Evolutionary conservation across 2,113 vertebrate species (phyloP), one percentile per base, ranked within the genome.

Genomic region (Cinclus mexicanus): DNA sequence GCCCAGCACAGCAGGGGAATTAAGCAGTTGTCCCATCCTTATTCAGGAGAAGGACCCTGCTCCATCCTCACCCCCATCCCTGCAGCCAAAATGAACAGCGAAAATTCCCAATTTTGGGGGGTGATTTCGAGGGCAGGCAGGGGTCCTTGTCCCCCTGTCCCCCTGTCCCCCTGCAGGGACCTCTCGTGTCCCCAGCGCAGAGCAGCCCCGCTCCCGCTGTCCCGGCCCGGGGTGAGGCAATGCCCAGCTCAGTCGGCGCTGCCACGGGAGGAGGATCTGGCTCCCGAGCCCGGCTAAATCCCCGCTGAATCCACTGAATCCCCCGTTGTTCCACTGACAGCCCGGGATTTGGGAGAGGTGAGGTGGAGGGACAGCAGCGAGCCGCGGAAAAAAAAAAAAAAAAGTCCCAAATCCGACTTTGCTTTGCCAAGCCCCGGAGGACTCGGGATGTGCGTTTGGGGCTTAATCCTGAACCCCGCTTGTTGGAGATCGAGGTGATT

Each of bases 81-180:
- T 2, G 49, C 12, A 10, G 55, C 19, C 41, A 6, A 4, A 47
- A 24, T 2, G 0, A 42, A 7, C 0, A 0, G 37, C 12, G 3
- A 8, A 29, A 80, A 80, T 52, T 17, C 50, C 26, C 14, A 6
- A 16, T 52, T 52, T 6, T 37, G 35, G 50, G 50, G 50, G 10
- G 25, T 16, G 50, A 10, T 52, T 26, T 28, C 5, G 25, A 52
- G 25, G 25, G 50, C 50, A 17, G 50, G 22, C 22, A 20, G 20
- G 20, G 9, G 7, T 37, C 65, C 28, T 39, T 14, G 20, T 0
- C 1, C 44, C 13, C 21, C 10, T 14, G 2, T 0, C 1, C 44
- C 65, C 28, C 35, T 17, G 20, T 0, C 1, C 44, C 13, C 21
- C 10, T 14, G 2, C 8, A 42, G 31, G 21, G 21, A 22, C 16